Percentiles rank a stretch among this genome's conserved stretches.
These are phyloP conservation scores for Ectobius pallidus DNA, from an alignment of 2,888 invertebrate genomes.

Conservation along the genomic window DNA sequence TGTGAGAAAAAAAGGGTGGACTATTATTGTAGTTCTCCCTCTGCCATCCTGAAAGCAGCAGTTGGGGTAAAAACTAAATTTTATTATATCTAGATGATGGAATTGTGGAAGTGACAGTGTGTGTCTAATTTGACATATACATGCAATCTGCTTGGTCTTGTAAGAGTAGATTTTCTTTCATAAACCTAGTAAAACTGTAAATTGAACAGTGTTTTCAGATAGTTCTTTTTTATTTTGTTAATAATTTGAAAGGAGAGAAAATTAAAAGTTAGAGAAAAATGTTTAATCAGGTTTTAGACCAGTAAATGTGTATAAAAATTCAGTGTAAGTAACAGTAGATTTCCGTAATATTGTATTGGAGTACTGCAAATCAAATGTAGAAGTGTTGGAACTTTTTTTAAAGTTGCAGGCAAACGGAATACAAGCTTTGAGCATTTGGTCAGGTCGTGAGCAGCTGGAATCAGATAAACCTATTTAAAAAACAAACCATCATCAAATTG, in stretches of 20 bases:
- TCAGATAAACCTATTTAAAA: constrained; percentile 18
- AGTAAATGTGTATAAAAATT: no score
- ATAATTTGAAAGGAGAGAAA: no score
- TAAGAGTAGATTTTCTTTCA: constrained; percentile 7
- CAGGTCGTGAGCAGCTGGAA: background rate
- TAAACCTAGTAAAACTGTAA: constrained; percentile 5
- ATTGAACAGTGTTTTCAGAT: background rate
- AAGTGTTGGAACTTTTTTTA: no score
- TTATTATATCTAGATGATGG: background rate
- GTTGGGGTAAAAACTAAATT: background rate
- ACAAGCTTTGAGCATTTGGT: background rate
- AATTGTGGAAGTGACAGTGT: background rate
- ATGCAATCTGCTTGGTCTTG: background rate
- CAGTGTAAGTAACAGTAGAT: no score
- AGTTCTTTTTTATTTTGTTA: background rate
- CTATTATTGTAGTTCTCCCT: constrained; percentile 9
- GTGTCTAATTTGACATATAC: constrained; percentile 1
- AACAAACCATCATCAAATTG: constrained; percentile 42
- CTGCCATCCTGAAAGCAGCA: background rate
- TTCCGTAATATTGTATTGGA: no score
- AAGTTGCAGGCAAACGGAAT: no score
- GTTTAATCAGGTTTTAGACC: no score
- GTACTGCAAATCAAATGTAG: no score
- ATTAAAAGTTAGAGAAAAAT: no score
- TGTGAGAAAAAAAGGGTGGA: background rate